Evolutionary conservation across 1,140 invertebrate genomes (phyloP).

Genomic region (Doryteuthis pealeii): DNA sequence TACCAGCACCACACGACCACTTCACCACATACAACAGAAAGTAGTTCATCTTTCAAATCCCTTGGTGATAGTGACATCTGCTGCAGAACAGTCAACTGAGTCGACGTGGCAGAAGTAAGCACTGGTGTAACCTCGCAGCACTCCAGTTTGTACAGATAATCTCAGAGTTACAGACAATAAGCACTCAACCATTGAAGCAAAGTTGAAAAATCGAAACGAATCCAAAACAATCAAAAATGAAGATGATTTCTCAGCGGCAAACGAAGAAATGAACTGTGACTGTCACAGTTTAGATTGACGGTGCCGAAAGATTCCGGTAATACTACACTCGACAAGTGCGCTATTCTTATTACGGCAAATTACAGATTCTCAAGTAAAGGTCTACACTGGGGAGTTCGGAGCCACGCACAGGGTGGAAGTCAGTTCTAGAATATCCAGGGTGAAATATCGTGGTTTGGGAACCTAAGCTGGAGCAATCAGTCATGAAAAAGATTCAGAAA

Average conservation of each 20-base stretch:
- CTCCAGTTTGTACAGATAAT: not conserved
- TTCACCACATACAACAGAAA: not conserved
- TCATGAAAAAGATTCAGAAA: too few relatives aligned
- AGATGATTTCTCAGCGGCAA: not conserved
- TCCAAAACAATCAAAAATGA: conserved; percentile 6
- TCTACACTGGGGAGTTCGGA: not conserved
- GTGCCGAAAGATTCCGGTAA: conserved; percentile 20
- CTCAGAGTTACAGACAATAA: not conserved
- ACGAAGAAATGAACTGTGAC: not conserved
- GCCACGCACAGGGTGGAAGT: not conserved
- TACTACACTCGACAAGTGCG: conserved; percentile 19
- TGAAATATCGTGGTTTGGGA: too few relatives aligned
- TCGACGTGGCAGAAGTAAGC: not conserved
- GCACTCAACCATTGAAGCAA: not conserved
- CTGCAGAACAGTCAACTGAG: not conserved
- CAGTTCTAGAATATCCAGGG: too few relatives aligned
- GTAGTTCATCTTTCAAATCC: not conserved
- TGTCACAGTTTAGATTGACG: not conserved
- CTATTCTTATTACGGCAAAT: not conserved
- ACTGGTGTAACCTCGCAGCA: not conserved
- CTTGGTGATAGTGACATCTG: not conserved
- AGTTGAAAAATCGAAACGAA: not conserved
- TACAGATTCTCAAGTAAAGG: conserved; percentile 4
- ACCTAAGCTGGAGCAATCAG: too few relatives aligned
- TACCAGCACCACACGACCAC: not conserved